Conservation (phyloP, 2,113 vertebrate species). For the Cichladusa arquata region DNA sequence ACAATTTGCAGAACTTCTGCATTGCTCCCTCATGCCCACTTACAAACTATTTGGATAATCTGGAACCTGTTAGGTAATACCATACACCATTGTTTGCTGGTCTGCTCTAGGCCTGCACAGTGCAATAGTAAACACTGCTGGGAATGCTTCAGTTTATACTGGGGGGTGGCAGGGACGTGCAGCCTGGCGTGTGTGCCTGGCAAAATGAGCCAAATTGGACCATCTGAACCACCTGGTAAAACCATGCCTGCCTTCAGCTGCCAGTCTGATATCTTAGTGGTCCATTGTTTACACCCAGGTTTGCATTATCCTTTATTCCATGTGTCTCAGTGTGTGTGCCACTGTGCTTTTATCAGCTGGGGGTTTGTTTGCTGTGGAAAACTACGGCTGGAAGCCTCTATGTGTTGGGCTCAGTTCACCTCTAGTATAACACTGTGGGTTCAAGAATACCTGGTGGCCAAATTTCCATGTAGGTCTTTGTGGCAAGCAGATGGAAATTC, state of each 20-base stretch:
- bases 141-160: background rate
- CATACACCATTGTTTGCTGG: background rate
- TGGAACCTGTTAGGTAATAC: conserved; percentile 43
- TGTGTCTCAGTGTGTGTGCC: background rate
- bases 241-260: background rate
- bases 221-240: background rate
- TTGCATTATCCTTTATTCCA: background rate
- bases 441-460: background rate
- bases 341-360: background rate
- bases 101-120: background rate
- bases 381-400: background rate
- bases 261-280: background rate
- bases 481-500: conserved; percentile 3
- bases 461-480: background rate
- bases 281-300: background rate
- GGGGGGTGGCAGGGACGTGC: background rate
- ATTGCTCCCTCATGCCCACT: conserved; percentile 48
- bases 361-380: background rate
- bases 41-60: conserved; percentile 42
- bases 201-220: background rate
- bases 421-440: background rate
- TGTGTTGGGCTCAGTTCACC: background rate
- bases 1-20: conserved; percentile 53
- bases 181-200: background rate
- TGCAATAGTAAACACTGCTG: background rate